phyloP scores from a whole-genome alignment of 2,888 invertebrate genomes.

The Digitonthophagus gazella region DNA sequence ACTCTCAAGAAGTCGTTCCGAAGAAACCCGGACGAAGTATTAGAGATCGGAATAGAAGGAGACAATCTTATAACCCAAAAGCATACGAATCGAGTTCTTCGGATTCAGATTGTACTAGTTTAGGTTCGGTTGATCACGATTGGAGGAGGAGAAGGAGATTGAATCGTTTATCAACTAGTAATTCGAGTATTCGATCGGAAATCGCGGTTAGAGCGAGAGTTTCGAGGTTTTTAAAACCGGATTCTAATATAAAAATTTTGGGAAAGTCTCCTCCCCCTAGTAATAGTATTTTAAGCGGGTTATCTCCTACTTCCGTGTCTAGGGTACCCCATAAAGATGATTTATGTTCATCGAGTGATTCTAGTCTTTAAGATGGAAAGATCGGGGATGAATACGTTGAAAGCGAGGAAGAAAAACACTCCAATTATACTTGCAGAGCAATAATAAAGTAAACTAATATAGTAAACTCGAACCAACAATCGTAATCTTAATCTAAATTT shows the following conservation, averaged over 20 bases:
- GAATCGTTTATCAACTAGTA: conserved; percentile 47
- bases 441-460: too few relatives aligned
- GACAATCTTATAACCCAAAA: conserved; percentile 60
- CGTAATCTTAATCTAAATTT: too few relatives aligned
- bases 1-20: conserved; percentile 45
- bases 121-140: conserved; percentile 50
- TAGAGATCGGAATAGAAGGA: conserved; percentile 55
- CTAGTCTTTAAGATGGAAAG: conserved; percentile 45
- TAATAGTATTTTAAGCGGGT: conserved; percentile 56
- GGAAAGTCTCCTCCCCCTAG: conserved; percentile 57
- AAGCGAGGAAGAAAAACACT: background rate
- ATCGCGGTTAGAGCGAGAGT: conserved; percentile 38
- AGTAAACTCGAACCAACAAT: too few relatives aligned
- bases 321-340: conserved; percentile 36
- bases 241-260: conserved; percentile 43
- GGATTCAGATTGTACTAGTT: conserved; percentile 52
- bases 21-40: conserved; percentile 51
- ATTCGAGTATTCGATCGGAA: conserved; percentile 50
- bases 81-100: conserved; percentile 56
- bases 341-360: conserved; percentile 37
- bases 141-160: conserved; percentile 47
- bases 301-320: conserved; percentile 55
- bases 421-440: too few relatives aligned
- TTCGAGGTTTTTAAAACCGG: conserved; percentile 31
- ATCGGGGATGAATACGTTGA: background rate